phyloP scores from a whole-genome alignment of 2,113 vertebrate genomes.

The Oreochromis niloticus region DNA sequence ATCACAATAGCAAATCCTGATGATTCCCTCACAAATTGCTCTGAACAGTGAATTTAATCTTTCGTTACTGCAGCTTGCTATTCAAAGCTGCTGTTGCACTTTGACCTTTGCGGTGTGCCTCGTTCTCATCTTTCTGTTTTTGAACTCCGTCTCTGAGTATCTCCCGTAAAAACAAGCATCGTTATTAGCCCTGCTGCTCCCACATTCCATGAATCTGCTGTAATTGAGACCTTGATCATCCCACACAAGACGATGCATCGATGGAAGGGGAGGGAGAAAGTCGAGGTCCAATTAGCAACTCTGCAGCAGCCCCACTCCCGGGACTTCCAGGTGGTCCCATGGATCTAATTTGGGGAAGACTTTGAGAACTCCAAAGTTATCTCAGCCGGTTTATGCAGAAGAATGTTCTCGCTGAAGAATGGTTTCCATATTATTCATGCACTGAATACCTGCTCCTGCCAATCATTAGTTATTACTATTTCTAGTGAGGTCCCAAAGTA shows the following conservation, averaged over 20 bases:
- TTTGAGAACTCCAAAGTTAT: constrained; percentile 11
- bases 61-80: not conserved
- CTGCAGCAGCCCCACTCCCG: not conserved
- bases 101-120: not conserved
- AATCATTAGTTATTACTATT: constrained; percentile 30
- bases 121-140: not conserved
- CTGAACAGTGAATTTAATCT: not conserved
- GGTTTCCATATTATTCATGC: constrained; percentile 16
- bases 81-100: not conserved
- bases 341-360: constrained; percentile 34
- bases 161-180: not conserved
- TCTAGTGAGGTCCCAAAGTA: not conserved
- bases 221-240: constrained; percentile 53
- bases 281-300: constrained; percentile 47
- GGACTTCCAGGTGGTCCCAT: constrained; percentile 16
- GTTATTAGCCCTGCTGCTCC: constrained; percentile 2
- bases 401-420: not conserved
- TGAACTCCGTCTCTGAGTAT: not conserved
- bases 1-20: not conserved
- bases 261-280: not conserved
- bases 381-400: constrained; percentile 1
- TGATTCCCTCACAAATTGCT: not conserved
- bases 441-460: constrained; percentile 14
- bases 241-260: constrained; percentile 7
- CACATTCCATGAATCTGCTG: not conserved